Evolutionary conservation across 2,888 invertebrate species (phyloP).

Genomic region (Diaperis boleti): DNA sequence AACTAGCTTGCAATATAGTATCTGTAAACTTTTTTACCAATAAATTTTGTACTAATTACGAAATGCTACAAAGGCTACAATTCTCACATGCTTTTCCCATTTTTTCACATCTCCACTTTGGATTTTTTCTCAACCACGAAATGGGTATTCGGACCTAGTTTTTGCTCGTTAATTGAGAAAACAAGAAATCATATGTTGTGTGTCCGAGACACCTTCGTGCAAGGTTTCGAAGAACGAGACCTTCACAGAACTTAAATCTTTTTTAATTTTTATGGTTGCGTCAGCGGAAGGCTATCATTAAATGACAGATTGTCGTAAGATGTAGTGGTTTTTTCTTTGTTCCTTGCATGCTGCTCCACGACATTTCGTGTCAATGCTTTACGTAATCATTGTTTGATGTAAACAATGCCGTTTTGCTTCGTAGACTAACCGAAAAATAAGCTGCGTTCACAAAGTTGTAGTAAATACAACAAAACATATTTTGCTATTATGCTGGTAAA

Average conservation of each 20-base stretch:
- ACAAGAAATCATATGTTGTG: conserved; percentile 15
- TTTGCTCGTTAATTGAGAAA: conserved; percentile 10
- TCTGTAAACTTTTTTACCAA: too few species aligned
- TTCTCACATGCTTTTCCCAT: not conserved
- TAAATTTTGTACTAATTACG: too few species aligned
- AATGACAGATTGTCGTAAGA: conserved; percentile 60
- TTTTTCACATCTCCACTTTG: not conserved
- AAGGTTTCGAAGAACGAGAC: conserved; percentile 42
- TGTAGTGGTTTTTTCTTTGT: conserved; percentile 51
- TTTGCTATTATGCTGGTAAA: conserved; percentile 8
- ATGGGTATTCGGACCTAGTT: not conserved
- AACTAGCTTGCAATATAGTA: too few species aligned
- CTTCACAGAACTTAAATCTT: conserved; percentile 49
- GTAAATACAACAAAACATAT: conserved; percentile 31
- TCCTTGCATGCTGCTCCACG: conserved; percentile 53
- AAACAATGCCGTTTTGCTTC: conserved; percentile 52
- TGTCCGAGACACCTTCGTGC: conserved; percentile 28
- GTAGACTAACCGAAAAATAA: conserved; percentile 47
- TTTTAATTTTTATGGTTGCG: conserved; percentile 55
- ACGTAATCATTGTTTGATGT: conserved; percentile 54
- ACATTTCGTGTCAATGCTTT: conserved; percentile 57
- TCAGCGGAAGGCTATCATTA: conserved; percentile 62
- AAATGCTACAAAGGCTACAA: not conserved
- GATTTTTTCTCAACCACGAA: conserved; percentile 6
- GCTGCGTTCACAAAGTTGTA: conserved; percentile 19